Base-by-base conservation (phyloP, 2,888 invertebrate species). In the Omphaloscelis lunosa region DNA sequence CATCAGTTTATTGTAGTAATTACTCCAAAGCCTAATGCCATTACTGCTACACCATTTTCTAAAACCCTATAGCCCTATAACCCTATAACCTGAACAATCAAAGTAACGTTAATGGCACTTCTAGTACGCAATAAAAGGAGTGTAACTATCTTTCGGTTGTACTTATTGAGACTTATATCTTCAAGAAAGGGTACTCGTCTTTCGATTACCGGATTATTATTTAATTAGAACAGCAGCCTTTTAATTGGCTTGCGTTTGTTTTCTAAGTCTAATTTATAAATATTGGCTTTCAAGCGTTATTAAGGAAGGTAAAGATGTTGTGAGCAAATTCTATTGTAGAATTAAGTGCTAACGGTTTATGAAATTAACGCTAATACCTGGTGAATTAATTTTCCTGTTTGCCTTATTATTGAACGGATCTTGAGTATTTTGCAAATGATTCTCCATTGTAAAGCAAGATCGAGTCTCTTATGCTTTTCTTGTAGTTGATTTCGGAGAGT, bases 151-250 rank as follows among this genome's bases (percentile, higher is more conserved):
- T 77, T 86, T 83, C 72, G 58, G 61, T 69, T 76, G 85, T 85
- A 80, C 83, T 87, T 85, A 86, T 89, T 87, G 81, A 89, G 90
- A 91, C 89, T 91, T 89, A 91, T 91, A 88, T 91, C 87, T 85
- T 85, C 77, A 81, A 79, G 83, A 80, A 80, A 84, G 89, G 86
- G 89, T 85, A 79, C 85, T 80, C 86, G 77, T 80, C 87, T 90
- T 89, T 88, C 89, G 90, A 92, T 92, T 91, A 90, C 86, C 78
- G 87, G 91, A 90, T 92, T 91, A 93, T 91, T 93, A 91, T 92
- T 92, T 91, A 86, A 92, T 92, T 92, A 90, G 87, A 88, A 85
- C 87, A 82, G 82, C 85, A 78, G 79, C 77, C 83, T 85, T 82
- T 85, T 88, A 89, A 92, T 89, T 90, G 87, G 75, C 73, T 69